Evolutionary conservation across 2,888 invertebrate genomes (phyloP).

Genomic region (Pherbina coryleti): DNA sequence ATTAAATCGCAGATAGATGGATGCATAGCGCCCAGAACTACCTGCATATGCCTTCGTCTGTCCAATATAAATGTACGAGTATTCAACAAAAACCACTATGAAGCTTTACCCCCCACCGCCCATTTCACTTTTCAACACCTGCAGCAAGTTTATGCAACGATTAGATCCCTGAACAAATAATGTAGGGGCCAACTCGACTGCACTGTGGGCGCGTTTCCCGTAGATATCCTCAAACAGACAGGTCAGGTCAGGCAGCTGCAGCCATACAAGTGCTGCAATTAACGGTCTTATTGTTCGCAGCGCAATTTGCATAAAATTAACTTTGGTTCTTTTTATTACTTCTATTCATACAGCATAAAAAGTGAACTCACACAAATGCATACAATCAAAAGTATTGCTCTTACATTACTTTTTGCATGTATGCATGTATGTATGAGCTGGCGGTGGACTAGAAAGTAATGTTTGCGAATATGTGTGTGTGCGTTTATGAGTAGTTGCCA

Average conservation of each 20-base stretch:
- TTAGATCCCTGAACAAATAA: not conserved
- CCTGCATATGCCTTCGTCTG: no score
- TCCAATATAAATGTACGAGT: no score
- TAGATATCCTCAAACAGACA: not conserved
- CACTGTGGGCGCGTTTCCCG: constrained; percentile 4
- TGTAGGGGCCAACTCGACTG: not conserved
- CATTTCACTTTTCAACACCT: not conserved
- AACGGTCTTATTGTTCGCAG: constrained; percentile 30
- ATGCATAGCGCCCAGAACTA: no score
- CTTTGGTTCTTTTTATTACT: constrained; percentile 13
- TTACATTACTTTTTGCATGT: not conserved
- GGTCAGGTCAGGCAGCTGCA: constrained; percentile 10
- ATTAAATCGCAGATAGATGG: no score
- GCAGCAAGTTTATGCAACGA: not conserved
- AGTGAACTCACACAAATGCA: not conserved
- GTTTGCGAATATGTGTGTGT: not conserved
- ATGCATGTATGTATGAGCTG: not conserved
- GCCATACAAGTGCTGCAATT: constrained; percentile 31
- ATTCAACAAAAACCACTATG: not conserved
- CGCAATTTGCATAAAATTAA: constrained; percentile 43
- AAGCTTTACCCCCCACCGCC: not conserved
- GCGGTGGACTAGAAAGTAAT: not conserved
- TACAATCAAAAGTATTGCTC: not conserved
- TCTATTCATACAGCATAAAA: not conserved
- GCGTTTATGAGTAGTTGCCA: not conserved